Conservation (phyloP, 1,140 invertebrate genomes). For the Drosophila ohnishii region DNA sequence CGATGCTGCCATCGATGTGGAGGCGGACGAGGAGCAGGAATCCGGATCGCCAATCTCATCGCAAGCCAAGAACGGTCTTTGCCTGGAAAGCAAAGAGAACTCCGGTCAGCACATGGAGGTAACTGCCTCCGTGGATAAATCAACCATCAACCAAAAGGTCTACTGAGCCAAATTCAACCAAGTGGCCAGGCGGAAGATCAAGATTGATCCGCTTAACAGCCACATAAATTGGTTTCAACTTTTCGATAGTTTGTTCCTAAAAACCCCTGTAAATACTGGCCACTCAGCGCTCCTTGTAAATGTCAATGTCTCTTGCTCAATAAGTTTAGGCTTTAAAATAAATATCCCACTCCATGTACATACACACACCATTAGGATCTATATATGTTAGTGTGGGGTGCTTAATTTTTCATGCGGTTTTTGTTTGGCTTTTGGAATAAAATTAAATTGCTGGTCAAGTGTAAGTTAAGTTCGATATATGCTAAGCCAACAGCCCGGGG, state of each 20-base stretch:
- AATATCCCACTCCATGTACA: constrained; percentile 36
- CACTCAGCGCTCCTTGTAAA: constrained; percentile 24
- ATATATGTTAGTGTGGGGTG: constrained; percentile 19
- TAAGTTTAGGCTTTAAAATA: constrained; percentile 53
- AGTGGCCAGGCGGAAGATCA: constrained; percentile 13
- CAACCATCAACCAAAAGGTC: constrained; percentile 50
- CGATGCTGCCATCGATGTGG: constrained; percentile 74
- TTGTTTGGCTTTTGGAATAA: constrained; percentile 45
- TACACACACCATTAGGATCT: constrained; percentile 32
- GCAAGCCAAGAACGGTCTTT: constrained; percentile 33
- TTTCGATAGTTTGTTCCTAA: constrained; percentile 76
- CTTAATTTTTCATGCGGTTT: constrained; percentile 30
- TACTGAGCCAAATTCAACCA: constrained; percentile 47
- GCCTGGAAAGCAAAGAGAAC: constrained; percentile 59
- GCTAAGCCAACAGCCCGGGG: constrained; percentile 8
- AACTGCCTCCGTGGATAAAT: constrained; percentile 32
- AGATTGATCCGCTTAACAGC: constrained; percentile 27
- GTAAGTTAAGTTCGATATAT: constrained; percentile 48
- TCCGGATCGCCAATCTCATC: constrained; percentile 10
- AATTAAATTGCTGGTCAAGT: constrained; percentile 73
- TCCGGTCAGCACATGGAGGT: constrained; percentile 16
- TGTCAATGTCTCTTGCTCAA: constrained; percentile 72
- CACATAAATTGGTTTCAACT: constrained; percentile 73
- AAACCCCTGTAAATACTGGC: constrained; percentile 56
- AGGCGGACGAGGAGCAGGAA: constrained; percentile 67